Percentiles rank a stretch among this genome's conserved stretches.
Evolutionary conservation across 2,113 vertebrate genomes (phyloP).

Genomic region (Aphelocoma coerulescens): DNA sequence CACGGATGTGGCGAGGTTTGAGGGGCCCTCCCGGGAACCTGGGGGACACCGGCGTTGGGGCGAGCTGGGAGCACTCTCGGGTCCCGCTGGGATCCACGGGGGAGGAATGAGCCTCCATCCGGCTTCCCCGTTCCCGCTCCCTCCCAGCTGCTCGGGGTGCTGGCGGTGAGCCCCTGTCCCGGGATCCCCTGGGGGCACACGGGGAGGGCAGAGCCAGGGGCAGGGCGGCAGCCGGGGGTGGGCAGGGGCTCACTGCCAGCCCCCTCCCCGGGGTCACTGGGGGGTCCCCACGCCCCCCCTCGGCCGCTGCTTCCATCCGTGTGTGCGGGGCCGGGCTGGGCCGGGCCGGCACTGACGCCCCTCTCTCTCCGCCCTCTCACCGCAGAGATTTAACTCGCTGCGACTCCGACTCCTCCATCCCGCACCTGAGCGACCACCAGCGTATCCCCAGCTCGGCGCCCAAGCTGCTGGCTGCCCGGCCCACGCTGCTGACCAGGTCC

Average conservation of each 20-base stretch:
- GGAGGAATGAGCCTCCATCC: rapidly evolving
- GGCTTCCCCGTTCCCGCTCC: rapidly evolving
- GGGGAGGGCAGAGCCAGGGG: neutral
- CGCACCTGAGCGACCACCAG: slow-evolving; percentile 81
- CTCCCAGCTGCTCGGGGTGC: neutral
- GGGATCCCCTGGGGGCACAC: rapidly evolving
- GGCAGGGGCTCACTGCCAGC: neutral
- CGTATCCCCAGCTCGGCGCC: slow-evolving; percentile 72
- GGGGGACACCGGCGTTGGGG: neutral
- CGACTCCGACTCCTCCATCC: slow-evolving; percentile 92
- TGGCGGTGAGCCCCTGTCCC: too few relatives aligned
- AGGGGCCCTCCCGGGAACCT: rapidly evolving
- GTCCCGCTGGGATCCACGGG: rapidly evolving
- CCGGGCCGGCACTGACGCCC: neutral
- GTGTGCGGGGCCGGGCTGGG: neutral
- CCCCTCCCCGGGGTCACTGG: neutral
- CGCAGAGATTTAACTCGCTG: slow-evolving; percentile 91
- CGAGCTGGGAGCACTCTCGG: rapidly evolving
- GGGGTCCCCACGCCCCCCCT: too few relatives aligned
- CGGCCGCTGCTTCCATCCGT: neutral
- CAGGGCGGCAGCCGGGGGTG: neutral
- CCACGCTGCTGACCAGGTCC: slow-evolving; percentile 74
- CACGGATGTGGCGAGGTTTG: neutral
- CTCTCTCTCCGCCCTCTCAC: neutral
- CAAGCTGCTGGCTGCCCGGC: slow-evolving; percentile 78